Evolutionary conservation across 2,888 invertebrate genomes (phyloP).

Genomic region (Frankliniella intonsa): DNA sequence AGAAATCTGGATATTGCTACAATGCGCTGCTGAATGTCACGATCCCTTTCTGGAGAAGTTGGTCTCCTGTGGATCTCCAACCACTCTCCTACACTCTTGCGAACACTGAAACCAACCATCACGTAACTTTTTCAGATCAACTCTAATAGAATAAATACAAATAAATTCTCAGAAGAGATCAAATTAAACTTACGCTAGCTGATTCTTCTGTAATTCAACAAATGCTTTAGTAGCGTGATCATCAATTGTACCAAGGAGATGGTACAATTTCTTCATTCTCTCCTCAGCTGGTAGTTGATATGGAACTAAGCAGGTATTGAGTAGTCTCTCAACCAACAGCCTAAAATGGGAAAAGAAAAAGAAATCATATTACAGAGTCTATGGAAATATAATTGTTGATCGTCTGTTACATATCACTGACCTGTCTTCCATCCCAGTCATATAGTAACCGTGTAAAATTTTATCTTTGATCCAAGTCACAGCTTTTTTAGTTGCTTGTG

Average conservation of each 20-base stretch:
- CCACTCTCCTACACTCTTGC: constrained; percentile 81
- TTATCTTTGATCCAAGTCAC: constrained; percentile 97
- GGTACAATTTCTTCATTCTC: constrained; percentile 89
- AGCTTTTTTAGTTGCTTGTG: constrained; percentile 77
- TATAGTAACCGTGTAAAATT: constrained; percentile 85
- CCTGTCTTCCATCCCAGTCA: constrained; percentile 84
- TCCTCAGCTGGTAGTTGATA: constrained; percentile 81
- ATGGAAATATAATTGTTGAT: too few species aligned
- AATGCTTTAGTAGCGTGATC: constrained; percentile 92
- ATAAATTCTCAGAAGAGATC: constrained; percentile 15
- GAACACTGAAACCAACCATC: constrained; percentile 52
- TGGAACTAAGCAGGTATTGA: constrained; percentile 93
- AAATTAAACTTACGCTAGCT: constrained; percentile 57
- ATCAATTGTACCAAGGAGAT: constrained; percentile 87
- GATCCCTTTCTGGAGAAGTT: constrained; percentile 62
- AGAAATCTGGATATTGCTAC: constrained; percentile 59
- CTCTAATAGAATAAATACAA: constrained; percentile 10
- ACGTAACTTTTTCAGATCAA: background rate
- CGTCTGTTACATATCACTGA: constrained; percentile 36
- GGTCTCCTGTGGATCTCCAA: constrained; percentile 74
- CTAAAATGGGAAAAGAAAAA: constrained; percentile 40
- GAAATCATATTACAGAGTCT: background rate
- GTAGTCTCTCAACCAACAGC: constrained; percentile 81
- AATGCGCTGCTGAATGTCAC: constrained; percentile 57
- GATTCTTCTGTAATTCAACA: constrained; percentile 88